Evolutionary conservation across 2,888 invertebrate species (phyloP), one percentile per base, ranked within the genome.

Genomic region (Drosophila rellima): DNA sequence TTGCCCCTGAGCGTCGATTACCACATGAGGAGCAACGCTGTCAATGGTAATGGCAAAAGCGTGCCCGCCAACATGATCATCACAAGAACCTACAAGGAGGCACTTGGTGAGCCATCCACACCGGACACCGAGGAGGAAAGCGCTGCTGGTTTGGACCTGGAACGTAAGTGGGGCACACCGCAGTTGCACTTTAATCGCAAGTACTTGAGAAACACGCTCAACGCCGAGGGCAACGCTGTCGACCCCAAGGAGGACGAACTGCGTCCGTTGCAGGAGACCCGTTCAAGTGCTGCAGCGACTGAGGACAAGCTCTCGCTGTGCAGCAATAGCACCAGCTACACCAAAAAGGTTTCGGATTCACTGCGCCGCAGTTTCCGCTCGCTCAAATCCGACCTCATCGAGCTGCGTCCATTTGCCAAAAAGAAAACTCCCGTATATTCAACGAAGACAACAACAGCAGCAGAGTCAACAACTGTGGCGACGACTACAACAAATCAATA

Each of bases 131-230:
- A 90, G 20, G 85, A 78, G 50, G 85, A 84, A 18, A 61, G 23
- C 7, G 52, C 80, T 77, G 2, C 77, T 71, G 35, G 78, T 7
- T 10, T 48, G 51, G 83, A 83, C 26, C 52, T 90, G 26, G 90
- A 86, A 31, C 91, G 91, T 33, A 92, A 91, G 33, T 92, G 92
- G 92, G 91, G 92, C 23, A 92, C 92, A 10, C 92, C 92, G 3
- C 92, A 91, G 51, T 44, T 92, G 78, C 88, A 92, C 57, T 92
- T 92, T 45, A 92, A 92, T 78, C 87, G 92, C n/a, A 92, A 92
- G 67, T 92, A 90, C 62, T 80, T 92, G 47, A 82, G 80, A 17
- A 82, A 66, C n/a, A 69, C 80, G 7, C 65, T 80, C 31, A 87
- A 80, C 33, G 89, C 86, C 6, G 79, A 88, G 5, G 70, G 72